Base-by-base conservation (phyloP, 2,797 vertebrate species). In the Pelobates cultripes region DNA sequence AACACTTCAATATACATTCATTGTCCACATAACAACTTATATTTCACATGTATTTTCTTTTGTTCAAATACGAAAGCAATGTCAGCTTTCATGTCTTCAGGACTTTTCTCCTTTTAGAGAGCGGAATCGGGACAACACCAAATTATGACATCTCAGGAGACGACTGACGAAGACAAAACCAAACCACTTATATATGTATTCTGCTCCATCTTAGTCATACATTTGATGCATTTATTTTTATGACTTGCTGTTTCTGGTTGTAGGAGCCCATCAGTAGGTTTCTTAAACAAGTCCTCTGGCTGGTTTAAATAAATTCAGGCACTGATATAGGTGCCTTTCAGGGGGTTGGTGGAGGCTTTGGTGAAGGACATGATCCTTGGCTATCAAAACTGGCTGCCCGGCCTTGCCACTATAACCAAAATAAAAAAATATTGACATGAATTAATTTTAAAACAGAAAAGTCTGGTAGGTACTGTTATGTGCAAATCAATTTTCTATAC, bases 361-460 rank as follows among this genome's bases (percentile, higher is more conserved):
- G 97, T 44, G 97, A 99, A 14, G 97, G 96, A 86, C 97, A 97
- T 44, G 97, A 98, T 51, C 97, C 95, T 89, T 99, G 96, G 88
- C 97, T 99, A 95, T 99, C 97, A 69, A 99, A 97, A 90, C 98
- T 99, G 63, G 97, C 96, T 6, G 97, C 95, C 85, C 96, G 95
- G 80, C 96, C 96, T 85, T 98, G 97, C 97, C 98, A 99, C 97
- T 99, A 94, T 3, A 82, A 77, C 79, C 28, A 86, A 77, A 47
- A n/a, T n/a, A 73, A 80, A 70, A 72, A 10, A 14, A 64, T n/a
- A 64, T 64, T 3, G 13, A 0, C 10, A 64, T 7, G 17, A 64
- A 64, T 64, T 64, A 40, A 40, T 8, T 28, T 64, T 6, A 60
- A 28, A 28, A 28, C 28, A 28, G 28, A 13, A 28, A 28, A 28